These are phyloP conservation scores for Lophochroa leadbeateri DNA, from an alignment of 2,113 vertebrate genomes.

Conservation along the genomic window DNA sequence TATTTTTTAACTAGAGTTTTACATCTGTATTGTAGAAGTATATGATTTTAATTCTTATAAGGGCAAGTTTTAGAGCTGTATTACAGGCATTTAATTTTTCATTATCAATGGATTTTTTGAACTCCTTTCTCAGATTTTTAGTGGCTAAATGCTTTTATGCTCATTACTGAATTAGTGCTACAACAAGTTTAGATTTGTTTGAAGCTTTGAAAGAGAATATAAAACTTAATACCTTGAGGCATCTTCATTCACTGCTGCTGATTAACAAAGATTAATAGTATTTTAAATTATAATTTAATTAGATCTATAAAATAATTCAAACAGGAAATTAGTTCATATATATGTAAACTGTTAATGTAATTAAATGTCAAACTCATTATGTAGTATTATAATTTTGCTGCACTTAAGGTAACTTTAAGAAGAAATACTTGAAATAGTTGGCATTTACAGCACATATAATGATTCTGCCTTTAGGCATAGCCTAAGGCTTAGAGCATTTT, in stretches of 20 bases:
- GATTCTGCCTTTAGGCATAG: constrained; percentile 53
- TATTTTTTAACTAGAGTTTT: not conserved
- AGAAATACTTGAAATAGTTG: constrained; percentile 40
- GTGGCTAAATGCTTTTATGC: not conserved
- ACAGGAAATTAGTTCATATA: constrained; percentile 26
- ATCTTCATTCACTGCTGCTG: not conserved
- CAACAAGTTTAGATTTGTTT: not conserved
- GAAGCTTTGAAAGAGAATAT: not conserved
- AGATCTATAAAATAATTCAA: constrained; percentile 37
- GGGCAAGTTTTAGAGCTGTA: not conserved
- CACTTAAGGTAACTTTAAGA: constrained; percentile 23
- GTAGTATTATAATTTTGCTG: constrained; percentile 14
- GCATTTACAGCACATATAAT: constrained; percentile 40
- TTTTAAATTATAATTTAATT: constrained; percentile 46
- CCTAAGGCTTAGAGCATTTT: constrained; percentile 61
- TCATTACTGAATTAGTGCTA: not conserved
- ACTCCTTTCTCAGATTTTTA: not conserved
- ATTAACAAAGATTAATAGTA: constrained; percentile 46
- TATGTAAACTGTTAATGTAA: constrained; percentile 31
- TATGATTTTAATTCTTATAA: not conserved
- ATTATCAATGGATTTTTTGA: not conserved
- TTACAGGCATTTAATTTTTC: not conserved
- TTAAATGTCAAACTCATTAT: constrained; percentile 44
- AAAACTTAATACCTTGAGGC: not conserved
- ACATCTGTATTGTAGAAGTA: not conserved